phyloP scores from a whole-genome alignment of 1,140 invertebrate genomes.

The Megalonaias nervosa region DNA sequence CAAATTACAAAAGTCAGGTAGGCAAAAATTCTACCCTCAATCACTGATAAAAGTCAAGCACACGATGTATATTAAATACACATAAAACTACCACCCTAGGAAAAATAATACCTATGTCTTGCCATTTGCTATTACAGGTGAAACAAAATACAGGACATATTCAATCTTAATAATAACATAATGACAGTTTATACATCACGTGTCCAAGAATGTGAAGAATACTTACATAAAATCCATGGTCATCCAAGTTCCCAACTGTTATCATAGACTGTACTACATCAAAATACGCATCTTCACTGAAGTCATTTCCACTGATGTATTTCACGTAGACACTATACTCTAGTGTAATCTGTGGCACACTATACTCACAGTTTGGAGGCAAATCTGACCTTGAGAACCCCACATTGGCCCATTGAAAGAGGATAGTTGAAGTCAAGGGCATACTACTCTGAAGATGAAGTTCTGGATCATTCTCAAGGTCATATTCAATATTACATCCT shows the following conservation, averaged over 20 bases:
- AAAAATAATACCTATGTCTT: too few species aligned
- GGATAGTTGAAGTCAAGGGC: conserved; percentile 74
- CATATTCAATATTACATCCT: conserved; percentile 83
- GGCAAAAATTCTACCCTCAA: too few species aligned
- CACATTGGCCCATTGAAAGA: conserved; percentile 75
- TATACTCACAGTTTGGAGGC: conserved; percentile 27
- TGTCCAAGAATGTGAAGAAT: too few species aligned
- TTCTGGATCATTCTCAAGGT: conserved; percentile 79
- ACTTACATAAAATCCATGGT: conserved; percentile 76
- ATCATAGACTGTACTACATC: conserved; percentile 77
- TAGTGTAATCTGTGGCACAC: conserved; percentile 45
- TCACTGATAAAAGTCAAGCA: too few species aligned
- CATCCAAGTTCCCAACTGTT: conserved; percentile 74
- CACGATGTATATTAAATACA: too few species aligned
- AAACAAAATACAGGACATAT: too few species aligned
- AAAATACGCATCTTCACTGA: conserved; percentile 77
- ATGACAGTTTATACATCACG: too few species aligned
- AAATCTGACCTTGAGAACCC: conserved; percentile 4
- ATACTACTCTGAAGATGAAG: conserved; percentile 73
- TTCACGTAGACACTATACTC: conserved; percentile 78
- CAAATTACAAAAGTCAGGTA: too few species aligned
- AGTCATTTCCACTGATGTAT: conserved; percentile 76
- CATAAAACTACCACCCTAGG: too few species aligned
- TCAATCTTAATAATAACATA: too few species aligned
- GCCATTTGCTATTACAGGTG: too few species aligned